phyloP scores from a whole-genome alignment of 2,113 vertebrate genomes.

The Xenopus borealis region DNA sequence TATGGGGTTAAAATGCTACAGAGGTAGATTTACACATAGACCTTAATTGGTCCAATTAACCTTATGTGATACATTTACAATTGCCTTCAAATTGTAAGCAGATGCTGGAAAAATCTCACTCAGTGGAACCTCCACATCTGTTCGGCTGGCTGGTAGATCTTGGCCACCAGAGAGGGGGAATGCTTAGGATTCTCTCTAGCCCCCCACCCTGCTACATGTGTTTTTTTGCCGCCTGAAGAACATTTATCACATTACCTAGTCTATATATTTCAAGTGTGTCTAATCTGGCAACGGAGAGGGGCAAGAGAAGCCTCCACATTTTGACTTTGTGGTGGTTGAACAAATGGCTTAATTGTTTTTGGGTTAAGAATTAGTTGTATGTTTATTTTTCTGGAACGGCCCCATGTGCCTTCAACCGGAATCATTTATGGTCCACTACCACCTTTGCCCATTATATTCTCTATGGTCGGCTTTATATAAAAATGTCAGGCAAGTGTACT shows the following conservation, averaged over 20 bases:
- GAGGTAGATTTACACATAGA: constrained; percentile 83
- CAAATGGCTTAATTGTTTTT: no score
- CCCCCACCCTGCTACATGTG: background rate
- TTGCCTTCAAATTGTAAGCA: constrained; percentile 94
- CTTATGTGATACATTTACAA: constrained; percentile 87
- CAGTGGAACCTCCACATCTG: constrained; percentile 83
- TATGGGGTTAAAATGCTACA: constrained; percentile 49
- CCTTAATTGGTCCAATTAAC: constrained; percentile 93
- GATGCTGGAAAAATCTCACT: constrained; percentile 77
- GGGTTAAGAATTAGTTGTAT: no score
- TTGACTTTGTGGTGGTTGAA: no score
- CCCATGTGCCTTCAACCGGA: no score
- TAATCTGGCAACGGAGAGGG: background rate
- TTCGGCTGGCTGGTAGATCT: constrained; percentile 52
- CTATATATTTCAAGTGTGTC: background rate
- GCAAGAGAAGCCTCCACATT: no score
- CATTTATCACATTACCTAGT: constrained; percentile 1
- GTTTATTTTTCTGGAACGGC: no score
- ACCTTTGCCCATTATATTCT: no score
- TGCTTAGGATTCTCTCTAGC: constrained; percentile 56
- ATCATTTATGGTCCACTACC: no score
- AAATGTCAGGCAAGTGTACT: no score
- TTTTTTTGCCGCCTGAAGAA: background rate
- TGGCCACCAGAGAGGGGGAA: constrained; percentile 71
- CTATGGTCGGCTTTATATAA: no score